Evolutionary conservation across 2,113 vertebrate species (phyloP).

Genomic region (Phaethon lepturus): DNA sequence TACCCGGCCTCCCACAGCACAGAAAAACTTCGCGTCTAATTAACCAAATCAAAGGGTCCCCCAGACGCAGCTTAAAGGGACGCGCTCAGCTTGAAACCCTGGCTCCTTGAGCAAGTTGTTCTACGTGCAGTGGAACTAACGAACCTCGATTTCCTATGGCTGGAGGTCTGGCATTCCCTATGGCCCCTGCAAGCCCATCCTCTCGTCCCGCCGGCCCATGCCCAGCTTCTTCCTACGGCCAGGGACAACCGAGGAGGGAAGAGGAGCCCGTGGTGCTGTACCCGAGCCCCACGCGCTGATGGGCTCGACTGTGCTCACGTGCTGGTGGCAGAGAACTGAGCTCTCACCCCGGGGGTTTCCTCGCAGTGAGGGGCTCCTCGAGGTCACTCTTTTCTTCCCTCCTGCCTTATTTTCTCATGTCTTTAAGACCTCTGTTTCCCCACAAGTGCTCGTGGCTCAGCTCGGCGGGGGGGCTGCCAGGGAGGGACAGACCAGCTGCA

Average conservation of each 20-base stretch:
- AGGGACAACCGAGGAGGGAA: neutral
- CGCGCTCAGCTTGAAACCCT: neutral
- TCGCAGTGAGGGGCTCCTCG: neutral
- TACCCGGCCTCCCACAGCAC: conserved; percentile 36
- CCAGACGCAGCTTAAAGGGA: neutral
- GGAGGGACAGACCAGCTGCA: neutral
- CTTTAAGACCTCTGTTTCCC: neutral
- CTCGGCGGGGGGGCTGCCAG: fast-evolving
- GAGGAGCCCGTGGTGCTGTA: fast-evolving
- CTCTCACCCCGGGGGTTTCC: neutral
- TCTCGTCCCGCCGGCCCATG: neutral
- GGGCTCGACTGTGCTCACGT: fast-evolving
- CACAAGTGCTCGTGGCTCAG: neutral
- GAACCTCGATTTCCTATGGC: neutral
- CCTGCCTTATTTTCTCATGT: neutral
- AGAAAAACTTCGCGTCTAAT: neutral
- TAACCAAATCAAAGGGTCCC: conserved; percentile 34
- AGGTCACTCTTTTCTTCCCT: neutral
- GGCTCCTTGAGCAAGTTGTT: neutral
- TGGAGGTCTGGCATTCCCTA: neutral
- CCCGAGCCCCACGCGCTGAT: fast-evolving
- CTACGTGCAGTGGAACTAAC: neutral
- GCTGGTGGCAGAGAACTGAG: neutral
- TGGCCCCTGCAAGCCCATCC: fast-evolving
- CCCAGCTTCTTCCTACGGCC: neutral